phyloP scores from a whole-genome alignment of 2,888 invertebrate species.

The Oscheius sp. region DNA sequence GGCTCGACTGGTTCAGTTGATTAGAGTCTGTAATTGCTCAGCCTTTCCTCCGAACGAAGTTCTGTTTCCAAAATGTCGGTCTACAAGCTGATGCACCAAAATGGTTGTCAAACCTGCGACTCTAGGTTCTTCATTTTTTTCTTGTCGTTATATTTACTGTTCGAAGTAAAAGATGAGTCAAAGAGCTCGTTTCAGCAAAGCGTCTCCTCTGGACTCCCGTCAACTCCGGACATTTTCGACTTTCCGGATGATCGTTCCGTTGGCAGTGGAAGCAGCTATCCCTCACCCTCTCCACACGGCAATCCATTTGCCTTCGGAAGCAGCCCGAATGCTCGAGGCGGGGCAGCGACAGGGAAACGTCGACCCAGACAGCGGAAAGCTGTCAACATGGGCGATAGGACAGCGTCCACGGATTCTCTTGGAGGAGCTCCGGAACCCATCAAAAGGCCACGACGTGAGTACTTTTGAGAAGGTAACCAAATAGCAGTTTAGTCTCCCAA shows the following conservation, averaged over 20 bases:
- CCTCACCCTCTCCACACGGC: conserved; percentile 37
- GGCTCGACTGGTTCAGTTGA: too few species aligned
- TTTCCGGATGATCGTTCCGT: conserved; percentile 38
- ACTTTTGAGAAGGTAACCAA: not conserved
- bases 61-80: too few species aligned
- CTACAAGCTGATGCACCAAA: too few species aligned
- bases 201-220: conserved; percentile 46
- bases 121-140: too few species aligned
- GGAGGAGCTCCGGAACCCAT: conserved; percentile 5
- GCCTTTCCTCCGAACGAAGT: too few species aligned
- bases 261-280: conserved; percentile 37
- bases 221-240: conserved; percentile 43
- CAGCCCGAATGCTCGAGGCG: conserved; percentile 22
- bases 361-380: conserved; percentile 29
- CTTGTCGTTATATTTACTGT: too few species aligned
- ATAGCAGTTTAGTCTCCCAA: not conserved
- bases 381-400: conserved; percentile 34
- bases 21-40: too few species aligned
- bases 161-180: too few species aligned
- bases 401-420: conserved; percentile 29
- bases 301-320: conserved; percentile 32
- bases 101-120: too few species aligned
- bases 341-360: conserved; percentile 6
- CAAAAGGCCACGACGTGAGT: conserved; percentile 5
- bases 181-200: conserved; percentile 36